phyloP scores from a whole-genome alignment of 2,113 vertebrate genomes.

The Echinops telfairi region DNA sequence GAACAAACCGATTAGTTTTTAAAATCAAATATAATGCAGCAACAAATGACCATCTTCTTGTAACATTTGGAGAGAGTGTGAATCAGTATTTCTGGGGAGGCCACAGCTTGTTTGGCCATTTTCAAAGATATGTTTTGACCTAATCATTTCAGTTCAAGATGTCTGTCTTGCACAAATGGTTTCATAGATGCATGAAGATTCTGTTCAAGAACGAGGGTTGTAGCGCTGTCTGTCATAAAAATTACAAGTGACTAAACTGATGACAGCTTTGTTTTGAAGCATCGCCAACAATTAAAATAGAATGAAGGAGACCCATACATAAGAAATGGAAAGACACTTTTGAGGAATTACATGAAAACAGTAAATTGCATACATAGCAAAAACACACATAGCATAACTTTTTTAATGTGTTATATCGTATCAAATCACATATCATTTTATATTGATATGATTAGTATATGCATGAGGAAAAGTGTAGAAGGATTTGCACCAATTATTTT shows the following conservation, averaged over 20 bases:
- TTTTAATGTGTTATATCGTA: neutral
- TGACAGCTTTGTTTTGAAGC: neutral
- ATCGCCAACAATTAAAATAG: neutral
- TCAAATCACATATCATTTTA: neutral
- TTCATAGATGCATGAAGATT: conserved; percentile 19
- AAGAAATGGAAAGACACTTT: neutral
- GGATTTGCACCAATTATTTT: neutral
- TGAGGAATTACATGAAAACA: neutral
- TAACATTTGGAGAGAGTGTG: neutral
- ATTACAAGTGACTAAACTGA: conserved; percentile 15
- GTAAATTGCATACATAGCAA: neutral
- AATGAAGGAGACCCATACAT: neutral
- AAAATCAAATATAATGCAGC: too few relatives aligned
- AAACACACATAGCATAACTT: neutral
- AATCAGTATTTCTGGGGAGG: neutral
- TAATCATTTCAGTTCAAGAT: conserved; percentile 38
- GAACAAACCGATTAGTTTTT: neutral
- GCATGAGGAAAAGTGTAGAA: neutral
- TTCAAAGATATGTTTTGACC: neutral
- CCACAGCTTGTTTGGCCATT: neutral
- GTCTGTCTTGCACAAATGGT: neutral
- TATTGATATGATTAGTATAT: too few relatives aligned
- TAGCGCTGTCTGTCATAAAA: neutral
- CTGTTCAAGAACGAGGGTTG: neutral
- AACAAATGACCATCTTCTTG: neutral